Conservation (phyloP, 2,113 vertebrate genomes). For the Marmota flaviventris region DNA sequence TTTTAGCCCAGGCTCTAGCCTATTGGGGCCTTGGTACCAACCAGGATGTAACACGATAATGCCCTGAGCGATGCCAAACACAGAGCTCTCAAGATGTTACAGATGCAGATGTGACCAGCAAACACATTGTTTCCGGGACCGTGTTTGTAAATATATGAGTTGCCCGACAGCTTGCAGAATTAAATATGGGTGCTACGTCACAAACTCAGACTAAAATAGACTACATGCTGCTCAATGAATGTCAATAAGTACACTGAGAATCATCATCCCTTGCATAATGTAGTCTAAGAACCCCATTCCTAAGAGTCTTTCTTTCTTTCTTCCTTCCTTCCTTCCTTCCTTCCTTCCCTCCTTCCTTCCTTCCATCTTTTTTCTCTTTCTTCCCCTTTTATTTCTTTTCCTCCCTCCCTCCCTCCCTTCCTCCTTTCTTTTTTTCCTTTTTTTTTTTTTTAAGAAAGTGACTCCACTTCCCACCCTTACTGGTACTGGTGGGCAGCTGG, state of each 20-base stretch:
- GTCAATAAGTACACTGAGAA: conserved; percentile 76
- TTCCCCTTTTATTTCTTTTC: neutral
- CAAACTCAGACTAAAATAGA: conserved; percentile 80
- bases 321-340: no score
- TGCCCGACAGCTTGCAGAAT: conserved; percentile 81
- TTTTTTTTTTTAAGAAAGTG: neutral
- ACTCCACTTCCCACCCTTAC: neutral
- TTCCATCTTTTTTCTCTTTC: neutral
- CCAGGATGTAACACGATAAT: conserved; percentile 72
- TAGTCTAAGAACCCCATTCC: conserved; percentile 10
- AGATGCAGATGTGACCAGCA: conserved; percentile 82
- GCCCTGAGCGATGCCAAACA: conserved; percentile 57
- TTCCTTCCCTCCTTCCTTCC: no score
- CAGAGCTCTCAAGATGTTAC: conserved; percentile 56
- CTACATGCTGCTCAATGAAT: conserved; percentile 78
- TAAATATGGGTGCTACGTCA: conserved; percentile 84
- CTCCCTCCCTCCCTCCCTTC: no score
- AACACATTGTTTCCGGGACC: conserved; percentile 81
- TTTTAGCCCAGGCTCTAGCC: conserved; percentile 61
- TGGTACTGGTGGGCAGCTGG: neutral
- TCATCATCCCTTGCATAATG: conserved; percentile 25
- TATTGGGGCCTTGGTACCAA: conserved; percentile 12
- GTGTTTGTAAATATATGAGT: conserved; percentile 84
- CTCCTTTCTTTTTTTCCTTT: rapidly evolving
- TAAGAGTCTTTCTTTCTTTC: neutral